A percentile compares a stretch with the other conserved stretches of the same genome.
Conservation (phyloP, 2,113 vertebrate genomes). For the Pungitius pungitius region DNA sequence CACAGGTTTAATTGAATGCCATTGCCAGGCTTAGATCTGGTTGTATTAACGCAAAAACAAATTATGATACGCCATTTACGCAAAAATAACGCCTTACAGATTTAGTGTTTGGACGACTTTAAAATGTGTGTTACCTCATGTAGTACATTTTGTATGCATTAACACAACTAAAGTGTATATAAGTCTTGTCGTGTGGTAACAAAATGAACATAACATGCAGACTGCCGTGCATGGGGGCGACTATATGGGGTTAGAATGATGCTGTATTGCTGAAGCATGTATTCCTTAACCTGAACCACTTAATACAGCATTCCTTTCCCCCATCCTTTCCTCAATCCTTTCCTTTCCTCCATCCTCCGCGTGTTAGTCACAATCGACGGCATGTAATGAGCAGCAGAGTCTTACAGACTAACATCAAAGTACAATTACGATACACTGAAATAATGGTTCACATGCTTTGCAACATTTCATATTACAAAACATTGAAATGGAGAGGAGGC, state of each 20-base stretch:
- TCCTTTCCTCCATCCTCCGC: background rate
- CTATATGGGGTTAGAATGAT: constrained; percentile 9
- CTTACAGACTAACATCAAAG: constrained; percentile 10
- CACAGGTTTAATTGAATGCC: background rate
- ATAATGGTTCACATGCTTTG: constrained; percentile 21
- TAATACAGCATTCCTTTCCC: background rate
- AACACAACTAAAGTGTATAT: too few species aligned
- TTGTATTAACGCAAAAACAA: background rate
- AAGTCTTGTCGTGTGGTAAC: background rate
- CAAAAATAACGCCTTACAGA: background rate
- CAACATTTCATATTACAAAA: constrained; percentile 12
- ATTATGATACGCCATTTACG: too few species aligned
- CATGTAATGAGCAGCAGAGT: constrained; percentile 1
- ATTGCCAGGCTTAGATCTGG: background rate
- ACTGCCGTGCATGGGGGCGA: constrained; percentile 34
- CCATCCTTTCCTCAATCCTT: background rate
- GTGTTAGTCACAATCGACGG: background rate
- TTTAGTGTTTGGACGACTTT: background rate
- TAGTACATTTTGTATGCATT: too few species aligned
- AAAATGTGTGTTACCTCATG: too few species aligned
- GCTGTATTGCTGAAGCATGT: constrained; percentile 3
- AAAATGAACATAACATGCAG: background rate
- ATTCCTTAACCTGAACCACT: constrained; percentile 10
- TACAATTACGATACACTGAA: constrained; percentile 3
- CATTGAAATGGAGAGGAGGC: constrained; percentile 27